Conservation (phyloP, 2,888 invertebrate genomes). For the Sinelater perroti region DNA sequence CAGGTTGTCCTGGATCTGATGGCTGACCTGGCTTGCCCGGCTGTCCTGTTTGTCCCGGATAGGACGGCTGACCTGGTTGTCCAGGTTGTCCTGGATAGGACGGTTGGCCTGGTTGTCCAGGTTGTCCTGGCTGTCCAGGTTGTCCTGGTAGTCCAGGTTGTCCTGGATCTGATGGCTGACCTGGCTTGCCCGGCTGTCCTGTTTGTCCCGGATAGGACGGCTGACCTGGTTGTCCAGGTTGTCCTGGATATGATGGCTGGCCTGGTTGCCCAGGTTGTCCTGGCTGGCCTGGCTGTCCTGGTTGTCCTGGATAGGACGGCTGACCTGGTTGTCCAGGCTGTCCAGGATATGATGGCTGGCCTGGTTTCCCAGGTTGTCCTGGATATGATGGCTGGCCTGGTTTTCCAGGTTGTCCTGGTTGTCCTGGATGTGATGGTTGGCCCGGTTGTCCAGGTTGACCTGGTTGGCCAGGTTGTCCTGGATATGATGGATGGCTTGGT, state of each 20-base stretch:
- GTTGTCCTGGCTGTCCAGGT: constrained; percentile 24
- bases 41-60: constrained; percentile 8
- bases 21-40: constrained; percentile 5
- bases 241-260: constrained; percentile 15
- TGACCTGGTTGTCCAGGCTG: constrained; percentile 33
- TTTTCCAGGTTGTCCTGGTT: constrained; percentile 37
- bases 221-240: constrained; percentile 39
- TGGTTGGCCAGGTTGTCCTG: constrained; percentile 33
- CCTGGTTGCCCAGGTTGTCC: constrained; percentile 10
- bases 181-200: constrained; percentile 28
- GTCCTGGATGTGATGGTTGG: too few species aligned
- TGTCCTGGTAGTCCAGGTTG: constrained; percentile 33
- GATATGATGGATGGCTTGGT: constrained; percentile 38
- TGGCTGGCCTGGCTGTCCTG: constrained; percentile 12
- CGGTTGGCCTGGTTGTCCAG: constrained; percentile 26
- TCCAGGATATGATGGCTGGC: constrained; percentile 30
- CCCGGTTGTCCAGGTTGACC: constrained; percentile 30
- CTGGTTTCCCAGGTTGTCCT: constrained; percentile 23
- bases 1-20: not conserved
- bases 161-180: constrained; percentile 37
- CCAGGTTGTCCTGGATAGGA: constrained; percentile 14
- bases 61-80: not conserved
- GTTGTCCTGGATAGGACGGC: constrained; percentile 13
- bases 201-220: constrained; percentile 22
- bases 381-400: constrained; percentile 38